These are phyloP conservation scores for Epinotia nisella DNA, from an alignment of 2,888 invertebrate genomes.

Conservation along the genomic window DNA sequence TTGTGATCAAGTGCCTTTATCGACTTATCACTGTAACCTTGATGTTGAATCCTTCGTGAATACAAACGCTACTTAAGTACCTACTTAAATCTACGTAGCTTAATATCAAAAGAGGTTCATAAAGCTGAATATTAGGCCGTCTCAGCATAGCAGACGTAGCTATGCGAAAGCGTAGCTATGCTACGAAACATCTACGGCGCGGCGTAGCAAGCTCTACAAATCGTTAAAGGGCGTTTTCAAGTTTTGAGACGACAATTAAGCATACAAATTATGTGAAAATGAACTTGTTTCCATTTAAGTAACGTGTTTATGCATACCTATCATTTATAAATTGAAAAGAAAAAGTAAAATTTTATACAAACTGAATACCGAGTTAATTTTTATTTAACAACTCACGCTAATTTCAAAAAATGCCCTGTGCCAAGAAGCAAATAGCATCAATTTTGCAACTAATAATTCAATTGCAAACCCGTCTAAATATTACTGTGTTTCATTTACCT, in stretches of 20 bases:
- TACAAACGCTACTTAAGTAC: background rate
- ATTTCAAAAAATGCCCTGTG: too few relatives aligned
- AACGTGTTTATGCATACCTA: too few relatives aligned
- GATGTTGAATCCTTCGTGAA: background rate
- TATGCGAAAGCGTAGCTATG: constrained; percentile 37
- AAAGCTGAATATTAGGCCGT: background rate
- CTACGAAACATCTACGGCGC: constrained; percentile 37
- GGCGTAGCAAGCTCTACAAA: constrained; percentile 36
- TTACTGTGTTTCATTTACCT: too few relatives aligned
- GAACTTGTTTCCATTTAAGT: too few relatives aligned
- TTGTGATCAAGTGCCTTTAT: background rate
- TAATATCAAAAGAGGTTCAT: too few relatives aligned
- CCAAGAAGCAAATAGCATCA: background rate
- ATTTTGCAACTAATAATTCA: background rate
- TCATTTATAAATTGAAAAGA: too few relatives aligned
- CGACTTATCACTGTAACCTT: constrained; percentile 1
- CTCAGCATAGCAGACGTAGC: constrained; percentile 18
- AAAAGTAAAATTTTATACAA: too few relatives aligned
- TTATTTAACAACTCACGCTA: too few relatives aligned
- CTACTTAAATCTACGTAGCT: too few relatives aligned
- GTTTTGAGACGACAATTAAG: too few relatives aligned
- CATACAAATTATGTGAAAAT: too few relatives aligned
- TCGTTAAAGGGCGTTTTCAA: background rate
- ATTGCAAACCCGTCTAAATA: background rate
- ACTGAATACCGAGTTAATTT: too few relatives aligned